Evolutionary conservation across 2,888 invertebrate genomes (phyloP).

Genomic region (Candidula unifasciata): DNA sequence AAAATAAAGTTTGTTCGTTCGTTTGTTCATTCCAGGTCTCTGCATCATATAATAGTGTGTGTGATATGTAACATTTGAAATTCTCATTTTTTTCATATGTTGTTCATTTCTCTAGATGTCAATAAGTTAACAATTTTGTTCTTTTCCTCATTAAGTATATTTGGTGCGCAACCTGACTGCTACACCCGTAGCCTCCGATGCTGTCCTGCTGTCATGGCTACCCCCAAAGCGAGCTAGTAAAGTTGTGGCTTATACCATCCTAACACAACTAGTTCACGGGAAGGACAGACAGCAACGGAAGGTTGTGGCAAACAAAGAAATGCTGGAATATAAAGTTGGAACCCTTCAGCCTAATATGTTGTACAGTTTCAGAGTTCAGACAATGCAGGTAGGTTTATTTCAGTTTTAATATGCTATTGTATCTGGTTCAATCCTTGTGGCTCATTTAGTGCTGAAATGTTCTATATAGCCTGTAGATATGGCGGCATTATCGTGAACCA

Average conservation of each 20-base stretch:
- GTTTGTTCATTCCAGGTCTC: too few relatives aligned
- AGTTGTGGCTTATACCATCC: conserved; percentile 52
- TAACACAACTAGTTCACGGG: conserved; percentile 48
- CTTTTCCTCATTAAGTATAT: conserved; percentile 23
- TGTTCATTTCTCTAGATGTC: too few relatives aligned
- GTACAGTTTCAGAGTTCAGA: conserved; percentile 54
- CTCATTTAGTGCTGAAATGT: too few relatives aligned
- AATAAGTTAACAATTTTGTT: neutral
- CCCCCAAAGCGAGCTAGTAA: conserved; percentile 46
- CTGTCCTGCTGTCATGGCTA: conserved; percentile 55
- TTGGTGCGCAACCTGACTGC: conserved; percentile 52
- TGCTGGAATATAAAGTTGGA: conserved; percentile 45
- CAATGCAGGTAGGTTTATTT: conserved; percentile 36
- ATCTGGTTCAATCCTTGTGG: too few relatives aligned
- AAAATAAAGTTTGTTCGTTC: too few relatives aligned
- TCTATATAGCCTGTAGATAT: too few relatives aligned
- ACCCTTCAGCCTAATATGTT: conserved; percentile 48
- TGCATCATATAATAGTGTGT: neutral
- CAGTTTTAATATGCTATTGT: neutral
- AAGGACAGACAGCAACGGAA: conserved; percentile 38
- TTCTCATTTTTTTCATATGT: too few relatives aligned
- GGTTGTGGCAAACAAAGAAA: conserved; percentile 45
- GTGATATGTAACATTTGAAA: neutral
- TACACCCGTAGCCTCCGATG: conserved; percentile 48
- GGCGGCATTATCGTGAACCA: too few relatives aligned